Evolutionary conservation across 2,888 invertebrate genomes (phyloP).

Genomic region (Alloplasta piceator): DNA sequence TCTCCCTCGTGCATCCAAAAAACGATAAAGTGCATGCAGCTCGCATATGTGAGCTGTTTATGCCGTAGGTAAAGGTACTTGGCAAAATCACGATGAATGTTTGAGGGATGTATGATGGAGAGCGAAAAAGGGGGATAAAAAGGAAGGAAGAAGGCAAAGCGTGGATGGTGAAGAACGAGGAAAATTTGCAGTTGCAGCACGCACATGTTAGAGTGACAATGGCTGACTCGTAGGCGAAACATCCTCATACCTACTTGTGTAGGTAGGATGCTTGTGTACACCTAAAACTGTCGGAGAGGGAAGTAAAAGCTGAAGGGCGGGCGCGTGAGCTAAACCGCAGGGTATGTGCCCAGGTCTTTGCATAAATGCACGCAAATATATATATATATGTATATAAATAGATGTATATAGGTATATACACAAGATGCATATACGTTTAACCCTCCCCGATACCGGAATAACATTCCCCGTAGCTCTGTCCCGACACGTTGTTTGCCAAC

Average conservation of each 20-base stretch:
- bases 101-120: conserved; percentile 53
- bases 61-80: conserved; percentile 47
- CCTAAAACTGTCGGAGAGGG: conserved; percentile 12
- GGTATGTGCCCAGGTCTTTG: conserved; percentile 2
- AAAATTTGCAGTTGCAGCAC: conserved; percentile 60
- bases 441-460: conserved; percentile 40
- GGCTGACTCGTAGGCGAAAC: conserved; percentile 46
- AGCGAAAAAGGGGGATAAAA: conserved; percentile 33
- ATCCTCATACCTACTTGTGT: not conserved
- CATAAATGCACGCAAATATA: not conserved
- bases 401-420: conserved; percentile 34
- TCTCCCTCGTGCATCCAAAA: conserved; percentile 3
- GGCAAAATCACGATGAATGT: conserved; percentile 62
- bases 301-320: not conserved
- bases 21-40: conserved; percentile 7
- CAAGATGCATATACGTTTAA: not conserved
- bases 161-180: conserved; percentile 18
- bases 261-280: not conserved
- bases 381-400: conserved; percentile 18
- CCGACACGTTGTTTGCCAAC: conserved; percentile 77
- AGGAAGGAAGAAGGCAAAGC: conserved; percentile 41
- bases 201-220: conserved; percentile 55
- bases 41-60: conserved; percentile 35
- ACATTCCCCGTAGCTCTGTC: conserved; percentile 51
- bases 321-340: conserved; percentile 3